Base-by-base conservation (phyloP, 2,888 invertebrate genomes). In the Drosophila peninsularis region DNA sequence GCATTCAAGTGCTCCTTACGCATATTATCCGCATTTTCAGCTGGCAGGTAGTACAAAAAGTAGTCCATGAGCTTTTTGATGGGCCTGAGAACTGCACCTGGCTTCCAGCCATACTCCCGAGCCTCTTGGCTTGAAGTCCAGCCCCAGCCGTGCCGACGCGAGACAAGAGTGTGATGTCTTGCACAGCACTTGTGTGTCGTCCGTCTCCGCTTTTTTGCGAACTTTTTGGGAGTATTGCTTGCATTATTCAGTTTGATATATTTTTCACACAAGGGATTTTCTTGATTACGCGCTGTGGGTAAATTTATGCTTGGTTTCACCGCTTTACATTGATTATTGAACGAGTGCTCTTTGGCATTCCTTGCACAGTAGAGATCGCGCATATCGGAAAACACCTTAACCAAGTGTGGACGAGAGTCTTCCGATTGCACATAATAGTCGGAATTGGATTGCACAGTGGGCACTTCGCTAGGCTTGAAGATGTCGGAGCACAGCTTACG, bases 141-240 rank as follows among this genome's bases (percentile, higher is more conserved):
- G 24, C 94, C 87, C 95, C 95, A 95, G 0, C 95, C 95, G 94
- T 95, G 95, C 24, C 93, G 90, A 0, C 93, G 91, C 0, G 95
- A 95, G 0, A 95, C 95, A 0, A 93, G 91, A 30, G 91, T 83
- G 1, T 42, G 24, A 2, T 92, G 86, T 55, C 93, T 93, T 5
- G 93, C 89, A 80, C 95, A 95, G 57, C 92, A 86, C 68, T 93
- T 94, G 78, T 95, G 95, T 0, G 95, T 24, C 17, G 24, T 13
- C 11, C n/a, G 10, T n/a, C 36, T 36, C 10, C 17, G n/a, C 1
- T n/a, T 36, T 3, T 10, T 36, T 11, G n/a, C 3, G 11, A 0
- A n/a, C 11, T 9, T 14, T 9, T 14, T 39, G 37, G 5, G 11
- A 5, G 4, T 7, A 19, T 13, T 32, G 37, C 10, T 34, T 42